Base-by-base conservation (phyloP, 2,797 vertebrate species). In the Eulemur albifrons region DNA sequence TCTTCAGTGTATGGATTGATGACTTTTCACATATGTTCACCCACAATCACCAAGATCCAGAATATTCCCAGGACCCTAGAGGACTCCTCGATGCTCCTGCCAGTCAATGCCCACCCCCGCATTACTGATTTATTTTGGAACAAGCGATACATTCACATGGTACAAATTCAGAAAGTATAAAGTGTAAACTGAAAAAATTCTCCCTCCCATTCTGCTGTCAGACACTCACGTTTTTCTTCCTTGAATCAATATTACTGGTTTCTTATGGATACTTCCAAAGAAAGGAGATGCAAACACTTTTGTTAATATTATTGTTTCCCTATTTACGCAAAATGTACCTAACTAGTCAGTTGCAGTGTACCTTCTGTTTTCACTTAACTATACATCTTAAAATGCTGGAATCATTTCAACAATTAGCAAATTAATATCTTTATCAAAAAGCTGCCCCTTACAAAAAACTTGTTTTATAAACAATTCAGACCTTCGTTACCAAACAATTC, bases 371-470 rank as follows among this genome's bases (percentile, higher is more conserved):
- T 12, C 11, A 83, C 38, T 63, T 67, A 65, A 50, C 15, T 21
- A 70, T 77, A 25, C 45, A 43, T 43, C n/a, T 84, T 38, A 79
- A 79, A 88, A 79, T 59, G 50, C 18, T 79, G 15, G 38, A 45
- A 27, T 80, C 13, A 61, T 75, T 79, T 79, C 54, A 69, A 82
- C 35, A 92, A 77, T 63, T 32, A 72, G 30, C n/a, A n/a, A 90
- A 76, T 94, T 65, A 35, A 90, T 67, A 43, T 38, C 32, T 97
- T 94, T 90, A 82, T 25, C 59, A 89, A 92, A 89, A 92, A 69
- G 2, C 70, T 57, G 9, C 30, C 13, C 11, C 43, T 81, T 69
- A 63, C 27, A 69, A 79, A 95, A 96, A 70, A 59, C 7, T 32
- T 70, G 65, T 5, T 75, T 94, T 85, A 40, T 81, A 38, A 69